A percentile compares a stretch with the other conserved stretches of the same genome.
Evolutionary conservation across 2,888 invertebrate species (phyloP).

Genomic region (Hydropsyche betteni): DNA sequence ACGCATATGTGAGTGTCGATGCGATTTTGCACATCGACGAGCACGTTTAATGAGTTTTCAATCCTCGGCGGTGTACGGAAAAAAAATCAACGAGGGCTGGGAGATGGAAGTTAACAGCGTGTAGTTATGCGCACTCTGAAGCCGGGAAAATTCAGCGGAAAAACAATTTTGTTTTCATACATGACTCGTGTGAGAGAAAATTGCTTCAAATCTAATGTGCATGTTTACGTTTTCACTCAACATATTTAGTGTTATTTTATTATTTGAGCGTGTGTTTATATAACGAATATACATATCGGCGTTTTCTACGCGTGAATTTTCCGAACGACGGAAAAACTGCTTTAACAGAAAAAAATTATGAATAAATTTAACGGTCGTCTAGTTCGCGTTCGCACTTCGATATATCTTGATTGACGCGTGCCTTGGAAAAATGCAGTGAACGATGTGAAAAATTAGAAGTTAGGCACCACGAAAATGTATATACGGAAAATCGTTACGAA

Average conservation of each 20-base stretch:
- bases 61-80: constrained; percentile 24
- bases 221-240: no score
- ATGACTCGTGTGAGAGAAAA: no score
- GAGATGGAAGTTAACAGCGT: not conserved
- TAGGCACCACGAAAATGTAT: no score
- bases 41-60: constrained; percentile 49
- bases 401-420: constrained; percentile 28
- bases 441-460: constrained; percentile 6
- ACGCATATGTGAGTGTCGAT: constrained; percentile 35
- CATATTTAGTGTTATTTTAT: no score
- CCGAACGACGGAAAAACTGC: not conserved
- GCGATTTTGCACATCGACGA: constrained; percentile 47
- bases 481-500: not conserved
- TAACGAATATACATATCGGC: no score
- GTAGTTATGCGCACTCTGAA: no score
- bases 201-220: no score
- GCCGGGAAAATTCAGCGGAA: no score
- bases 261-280: no score
- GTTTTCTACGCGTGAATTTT: not conserved
- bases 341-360: constrained; percentile 24
- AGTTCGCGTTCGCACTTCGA: constrained; percentile 21
- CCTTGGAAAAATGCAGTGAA: constrained; percentile 1
- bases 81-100: constrained; percentile 16
- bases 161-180: no score
- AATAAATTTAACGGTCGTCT: constrained; percentile 45